phyloP scores from a whole-genome alignment of 1,140 invertebrate species.

The Calliopsis andreniformis region DNA sequence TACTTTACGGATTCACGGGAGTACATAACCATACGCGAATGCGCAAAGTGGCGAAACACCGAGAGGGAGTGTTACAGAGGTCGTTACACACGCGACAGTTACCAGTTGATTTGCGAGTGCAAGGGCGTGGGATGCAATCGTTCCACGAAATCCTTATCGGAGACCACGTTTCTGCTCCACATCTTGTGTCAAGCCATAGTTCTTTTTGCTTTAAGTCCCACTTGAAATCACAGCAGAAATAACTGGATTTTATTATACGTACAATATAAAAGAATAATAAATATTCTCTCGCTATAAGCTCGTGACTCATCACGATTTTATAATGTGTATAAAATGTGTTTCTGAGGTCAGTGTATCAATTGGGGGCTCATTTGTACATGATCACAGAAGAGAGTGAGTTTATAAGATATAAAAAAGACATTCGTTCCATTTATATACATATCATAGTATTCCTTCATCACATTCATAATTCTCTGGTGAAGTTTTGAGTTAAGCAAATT shows the following conservation, averaged over 20 bases:
- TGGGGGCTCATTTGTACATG: no score
- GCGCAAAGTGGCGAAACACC: conserved; percentile 53
- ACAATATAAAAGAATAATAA: neutral
- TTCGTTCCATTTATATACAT: no score
- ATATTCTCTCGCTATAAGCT: no score
- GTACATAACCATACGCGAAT: conserved; percentile 57
- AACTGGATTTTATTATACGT: neutral
- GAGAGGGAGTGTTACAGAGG: conserved; percentile 63
- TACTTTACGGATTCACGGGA: conserved; percentile 63
- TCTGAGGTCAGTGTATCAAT: no score
- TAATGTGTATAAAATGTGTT: no score
- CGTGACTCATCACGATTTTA: no score
- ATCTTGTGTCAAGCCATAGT: conserved; percentile 25
- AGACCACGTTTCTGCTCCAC: conserved; percentile 1
- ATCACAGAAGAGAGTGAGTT: no score
- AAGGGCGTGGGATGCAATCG: conserved; percentile 61
- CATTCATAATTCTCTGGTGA: no score
- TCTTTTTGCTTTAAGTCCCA: neutral
- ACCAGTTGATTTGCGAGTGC: conserved; percentile 67
- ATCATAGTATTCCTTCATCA: no score
- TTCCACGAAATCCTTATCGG: conserved; percentile 21
- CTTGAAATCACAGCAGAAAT: neutral
- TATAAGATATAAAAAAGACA: no score
- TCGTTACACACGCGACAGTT: conserved; percentile 63
- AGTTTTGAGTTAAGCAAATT: no score